phyloP scores from a whole-genome alignment of 2,888 invertebrate species.

The Mantis religiosa region DNA sequence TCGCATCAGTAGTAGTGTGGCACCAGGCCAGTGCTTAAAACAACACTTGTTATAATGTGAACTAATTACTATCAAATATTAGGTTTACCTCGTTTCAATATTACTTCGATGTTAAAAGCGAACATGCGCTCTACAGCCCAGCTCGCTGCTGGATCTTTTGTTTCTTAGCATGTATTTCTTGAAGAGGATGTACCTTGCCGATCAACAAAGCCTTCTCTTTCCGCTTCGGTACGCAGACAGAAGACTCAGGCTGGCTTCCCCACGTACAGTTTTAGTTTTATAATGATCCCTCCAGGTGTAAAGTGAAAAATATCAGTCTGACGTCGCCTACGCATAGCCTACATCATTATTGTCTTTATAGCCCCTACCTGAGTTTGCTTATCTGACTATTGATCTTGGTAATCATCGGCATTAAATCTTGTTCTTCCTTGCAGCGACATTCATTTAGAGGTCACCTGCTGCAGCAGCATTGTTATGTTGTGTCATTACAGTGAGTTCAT shows the following conservation, averaged over 20 bases:
- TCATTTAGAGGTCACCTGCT: background rate
- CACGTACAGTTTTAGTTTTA: background rate
- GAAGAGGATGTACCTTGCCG: background rate
- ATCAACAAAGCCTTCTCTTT: background rate
- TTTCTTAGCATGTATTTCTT: background rate
- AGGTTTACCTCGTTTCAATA: too few relatives aligned
- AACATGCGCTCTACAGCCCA: too few relatives aligned
- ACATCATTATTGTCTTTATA: background rate
- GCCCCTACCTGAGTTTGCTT: background rate
- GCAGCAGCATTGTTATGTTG: background rate
- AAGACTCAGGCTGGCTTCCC: background rate
- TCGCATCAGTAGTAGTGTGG: too few relatives aligned
- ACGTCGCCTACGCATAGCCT: background rate
- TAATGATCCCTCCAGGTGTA: background rate
- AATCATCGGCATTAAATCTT: background rate
- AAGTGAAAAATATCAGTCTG: background rate
- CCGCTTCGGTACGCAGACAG: background rate
- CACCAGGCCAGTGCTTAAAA: too few relatives aligned
- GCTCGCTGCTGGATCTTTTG: background rate
- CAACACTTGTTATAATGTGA: too few relatives aligned
- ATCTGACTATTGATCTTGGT: background rate
- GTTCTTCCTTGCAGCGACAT: background rate
- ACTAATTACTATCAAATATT: too few relatives aligned
- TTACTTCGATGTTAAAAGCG: too few relatives aligned
- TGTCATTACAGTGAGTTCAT: background rate